These are phyloP conservation scores for Desmodus rotundus DNA, from an alignment of 2,113 vertebrate genomes.

Conservation along the genomic window DNA sequence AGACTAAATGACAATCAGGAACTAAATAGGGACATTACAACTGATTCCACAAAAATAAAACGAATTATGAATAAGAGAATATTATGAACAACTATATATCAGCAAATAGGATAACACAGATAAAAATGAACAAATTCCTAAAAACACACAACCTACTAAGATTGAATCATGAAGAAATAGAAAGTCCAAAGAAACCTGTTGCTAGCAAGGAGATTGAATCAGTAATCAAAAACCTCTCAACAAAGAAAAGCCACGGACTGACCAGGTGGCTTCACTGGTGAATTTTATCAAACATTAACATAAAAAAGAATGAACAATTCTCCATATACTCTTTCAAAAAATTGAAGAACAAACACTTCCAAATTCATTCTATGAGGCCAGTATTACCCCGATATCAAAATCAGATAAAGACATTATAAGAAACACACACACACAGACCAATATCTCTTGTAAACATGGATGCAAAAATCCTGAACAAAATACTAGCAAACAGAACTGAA, in stretches of 20 bases:
- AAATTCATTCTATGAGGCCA: too few relatives aligned
- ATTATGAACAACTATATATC: background rate
- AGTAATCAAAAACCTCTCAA: background rate
- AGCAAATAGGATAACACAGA: background rate
- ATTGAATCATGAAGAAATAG: background rate
- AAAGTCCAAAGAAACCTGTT: background rate
- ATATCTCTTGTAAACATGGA: too few relatives aligned
- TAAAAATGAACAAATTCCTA: background rate
- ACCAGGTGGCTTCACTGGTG: background rate
- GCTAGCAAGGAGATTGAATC: background rate
- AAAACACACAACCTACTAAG: background rate
- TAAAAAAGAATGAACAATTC: background rate
- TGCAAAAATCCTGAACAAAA: background rate
- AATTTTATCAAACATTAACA: background rate
- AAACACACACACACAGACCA: too few relatives aligned
- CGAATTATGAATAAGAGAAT: background rate
- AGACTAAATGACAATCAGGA: background rate
- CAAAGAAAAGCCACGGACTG: background rate
- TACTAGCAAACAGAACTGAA: background rate
- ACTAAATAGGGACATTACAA: background rate
- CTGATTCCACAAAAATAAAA: background rate
- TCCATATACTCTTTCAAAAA: background rate
- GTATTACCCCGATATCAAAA: too few relatives aligned
- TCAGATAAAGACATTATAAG: too few relatives aligned
- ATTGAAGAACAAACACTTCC: background rate